Conservation (phyloP, 2,888 invertebrate genomes). For the Eupeodes latifasciatus region DNA sequence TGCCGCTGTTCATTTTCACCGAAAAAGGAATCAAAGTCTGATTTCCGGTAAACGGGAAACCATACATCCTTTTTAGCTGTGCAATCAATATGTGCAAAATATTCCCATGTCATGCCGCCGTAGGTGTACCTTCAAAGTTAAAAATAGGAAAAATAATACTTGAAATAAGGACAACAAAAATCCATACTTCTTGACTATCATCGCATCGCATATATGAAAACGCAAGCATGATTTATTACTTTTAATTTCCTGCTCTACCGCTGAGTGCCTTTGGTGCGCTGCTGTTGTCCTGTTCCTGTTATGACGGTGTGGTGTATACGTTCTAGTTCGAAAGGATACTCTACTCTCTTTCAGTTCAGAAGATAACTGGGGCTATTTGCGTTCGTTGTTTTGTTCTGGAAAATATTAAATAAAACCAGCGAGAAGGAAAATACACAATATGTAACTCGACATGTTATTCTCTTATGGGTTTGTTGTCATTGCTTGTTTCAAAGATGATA, state of each 20-base stretch:
- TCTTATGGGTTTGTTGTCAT: slow-evolving; percentile 77
- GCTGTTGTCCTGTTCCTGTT: slow-evolving; percentile 22
- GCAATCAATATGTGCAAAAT: slow-evolving; percentile 71
- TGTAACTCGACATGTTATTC: slow-evolving; percentile 81
- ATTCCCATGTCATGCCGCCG: slow-evolving; percentile 29
- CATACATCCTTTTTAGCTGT: slow-evolving; percentile 68
- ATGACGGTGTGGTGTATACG: too few species aligned
- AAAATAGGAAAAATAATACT: slow-evolving; percentile 26
- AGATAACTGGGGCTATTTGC: slow-evolving; percentile 51
- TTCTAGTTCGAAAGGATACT: slow-evolving; percentile 23
- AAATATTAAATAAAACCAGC: slow-evolving; percentile 77
- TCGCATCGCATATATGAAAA: slow-evolving; percentile 70
- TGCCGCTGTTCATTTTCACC: slow-evolving; percentile 20
- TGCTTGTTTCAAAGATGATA: slow-evolving; percentile 68
- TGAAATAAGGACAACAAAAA: slow-evolving; percentile 62
- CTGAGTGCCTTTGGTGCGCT: slow-evolving; percentile 76
- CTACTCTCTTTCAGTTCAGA: slow-evolving; percentile 18
- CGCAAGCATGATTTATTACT: slow-evolving; percentile 81
- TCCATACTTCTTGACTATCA: slow-evolving; percentile 75
- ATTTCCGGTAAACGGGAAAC: slow-evolving; percentile 67
- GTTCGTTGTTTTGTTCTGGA: slow-evolving; percentile 28
- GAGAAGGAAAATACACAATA: slow-evolving; percentile 80
- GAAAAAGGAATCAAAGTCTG: slow-evolving; percentile 70
- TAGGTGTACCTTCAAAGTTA: not conserved
- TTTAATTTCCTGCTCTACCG: slow-evolving; percentile 83